Base-by-base conservation (phyloP, 2,888 invertebrate genomes). In the Alitta virens region DNA sequence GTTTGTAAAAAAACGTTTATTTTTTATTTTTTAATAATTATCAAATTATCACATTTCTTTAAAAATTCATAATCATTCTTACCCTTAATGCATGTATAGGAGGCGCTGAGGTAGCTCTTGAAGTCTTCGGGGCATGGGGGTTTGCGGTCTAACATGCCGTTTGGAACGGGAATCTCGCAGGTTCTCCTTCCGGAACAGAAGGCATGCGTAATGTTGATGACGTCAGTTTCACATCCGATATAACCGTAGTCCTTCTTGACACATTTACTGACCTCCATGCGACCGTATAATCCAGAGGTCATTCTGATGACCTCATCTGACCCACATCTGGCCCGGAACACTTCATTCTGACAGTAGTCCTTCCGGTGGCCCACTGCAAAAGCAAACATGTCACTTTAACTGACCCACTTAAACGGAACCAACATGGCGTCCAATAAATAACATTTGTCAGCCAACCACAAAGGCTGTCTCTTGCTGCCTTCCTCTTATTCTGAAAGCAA, bases 231-330 rank as follows among this genome's bases (percentile, higher is more conserved):
- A 26, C 63, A 63, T 1, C 63, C 63, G 25, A 63, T 56, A 51
- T 56, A 63, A 33, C 63, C 63, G 42, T 63, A 63, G 52, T 63
- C 60, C 56, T 60, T 63, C 16, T 53, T 57, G 25, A 63, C 56
- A 27, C 63, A 63, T 12, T 55, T 53, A 27, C 56, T 38, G 0
- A 63, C 43, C 5, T 26, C 24, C 63, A 63, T 63, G 27, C 57
- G 55, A 16, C 63, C 63, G 60, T 60, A 63, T 46, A 53, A 33
- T 9, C 60, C 63, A 0, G 50, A 27, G 16, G 54, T 40, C 60
- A 63, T 60, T 2, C 54, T 16, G 24, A 63, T 54, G 9, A 63
- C 63, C 40, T 60, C 54, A 26, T 60, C 60, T 24, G 55, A 14
- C 2, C 24, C 26, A 40, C 63, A 63, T 16, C n/a, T 12, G 14